A percentile compares a stretch with the other conserved stretches of the same genome.
phyloP scores from a whole-genome alignment of 2,797 vertebrate species.

The Cossypha niveicapilla region DNA sequence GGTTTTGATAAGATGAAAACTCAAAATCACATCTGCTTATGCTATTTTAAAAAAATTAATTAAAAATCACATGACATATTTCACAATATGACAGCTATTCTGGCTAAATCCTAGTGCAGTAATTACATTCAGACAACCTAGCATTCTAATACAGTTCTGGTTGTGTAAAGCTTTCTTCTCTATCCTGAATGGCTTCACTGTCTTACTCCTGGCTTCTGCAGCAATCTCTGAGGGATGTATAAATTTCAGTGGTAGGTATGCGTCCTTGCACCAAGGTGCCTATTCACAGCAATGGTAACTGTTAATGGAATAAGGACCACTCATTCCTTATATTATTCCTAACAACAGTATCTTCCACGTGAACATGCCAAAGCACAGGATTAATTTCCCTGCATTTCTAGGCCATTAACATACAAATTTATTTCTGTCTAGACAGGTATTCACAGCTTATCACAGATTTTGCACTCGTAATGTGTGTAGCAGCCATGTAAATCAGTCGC shows the following conservation, averaged over 20 bases:
- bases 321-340: not conserved
- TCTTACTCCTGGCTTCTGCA: not conserved
- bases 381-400: not conserved
- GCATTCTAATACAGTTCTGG: not conserved
- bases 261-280: not conserved
- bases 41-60: not conserved
- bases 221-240: not conserved
- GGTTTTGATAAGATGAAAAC: not conserved
- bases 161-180: not conserved
- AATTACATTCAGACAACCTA: not conserved
- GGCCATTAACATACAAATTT: not conserved
- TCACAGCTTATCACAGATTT: not conserved
- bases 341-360: rapidly evolving
- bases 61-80: not conserved
- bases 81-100: not conserved
- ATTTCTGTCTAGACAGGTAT: not conserved
- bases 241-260: not conserved
- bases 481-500: not conserved
- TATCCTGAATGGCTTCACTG: not conserved
- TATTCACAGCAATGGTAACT: not conserved
- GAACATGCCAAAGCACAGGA: not conserved
- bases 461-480: not conserved
- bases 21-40: not conserved
- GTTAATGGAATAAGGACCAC: not conserved
- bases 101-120: not conserved